A percentile compares a stretch with the other conserved stretches of the same genome.
Conservation (phyloP, 2,888 invertebrate species). For the Harmothoe impar region DNA sequence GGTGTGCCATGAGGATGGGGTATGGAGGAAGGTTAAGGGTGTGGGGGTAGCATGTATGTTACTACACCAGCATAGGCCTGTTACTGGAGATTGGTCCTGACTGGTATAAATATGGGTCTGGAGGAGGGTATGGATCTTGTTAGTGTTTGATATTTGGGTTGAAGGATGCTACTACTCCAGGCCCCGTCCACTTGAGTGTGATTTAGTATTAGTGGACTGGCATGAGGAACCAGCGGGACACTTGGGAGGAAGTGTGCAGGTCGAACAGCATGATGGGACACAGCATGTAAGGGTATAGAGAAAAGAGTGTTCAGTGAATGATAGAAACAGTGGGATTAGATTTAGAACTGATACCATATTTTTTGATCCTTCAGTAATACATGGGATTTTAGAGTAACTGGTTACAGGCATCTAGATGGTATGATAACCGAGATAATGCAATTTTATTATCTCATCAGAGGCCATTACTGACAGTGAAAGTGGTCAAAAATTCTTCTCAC, state of each 20-base stretch:
- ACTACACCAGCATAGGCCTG: not conserved
- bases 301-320: not conserved
- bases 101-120: slow-evolving; percentile 23
- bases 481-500: not conserved
- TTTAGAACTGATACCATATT: no score
- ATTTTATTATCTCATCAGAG: slow-evolving; percentile 4
- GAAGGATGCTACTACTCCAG: not conserved
- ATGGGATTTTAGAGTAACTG: not conserved
- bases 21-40: not conserved
- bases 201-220: slow-evolving; percentile 27
- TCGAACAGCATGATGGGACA: not conserved
- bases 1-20: not conserved
- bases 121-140: slow-evolving; percentile 1
- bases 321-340: not conserved
- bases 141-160: slow-evolving; percentile 50
- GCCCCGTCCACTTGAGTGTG: not conserved
- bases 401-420: not conserved
- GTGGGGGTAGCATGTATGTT: not conserved
- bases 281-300: not conserved
- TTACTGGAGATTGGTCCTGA: slow-evolving; percentile 4
- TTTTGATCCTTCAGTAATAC: not conserved
- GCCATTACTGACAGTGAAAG: not conserved
- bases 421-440: not conserved
- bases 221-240: not conserved
- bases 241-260: slow-evolving; percentile 14